Base-by-base conservation (phyloP, 2,888 invertebrate species). In the Drosophila anceps region DNA sequence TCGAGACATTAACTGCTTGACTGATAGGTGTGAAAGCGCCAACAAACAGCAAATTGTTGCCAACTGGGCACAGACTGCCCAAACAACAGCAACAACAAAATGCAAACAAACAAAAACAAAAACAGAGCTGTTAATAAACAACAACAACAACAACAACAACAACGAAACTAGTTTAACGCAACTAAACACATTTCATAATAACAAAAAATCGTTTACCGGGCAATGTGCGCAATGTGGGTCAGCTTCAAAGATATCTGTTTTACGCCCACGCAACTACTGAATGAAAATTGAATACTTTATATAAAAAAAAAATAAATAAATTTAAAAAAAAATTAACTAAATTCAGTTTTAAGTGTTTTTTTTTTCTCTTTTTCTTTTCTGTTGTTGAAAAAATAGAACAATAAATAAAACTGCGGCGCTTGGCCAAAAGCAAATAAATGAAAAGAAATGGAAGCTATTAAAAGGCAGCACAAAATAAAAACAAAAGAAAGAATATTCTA, bases 401-500 rank as follows among this genome's bases (percentile, higher is more conserved):
- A 61, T 20, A 24, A 62, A 60, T 41, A 71, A 76, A 85, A 69
- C 15, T 82, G 82, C 84, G 76, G 44, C 58, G 85, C 68, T 68
- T 35, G 54, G 76, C 79, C 18, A 81, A 84, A 78, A 51, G 67
- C 65, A 59, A 53, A 29, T 8, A 18, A 50, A 51, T 29, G 7
- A 51, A 65, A 66, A 66, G 20, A 57, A 63, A 68, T 50, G 15
- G 39, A 54, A 29, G 29, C 2, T 27, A n/a, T n/a, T 2, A 48
- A 58, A 53, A 69, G n/a, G 1, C n/a, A 18, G 10, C 4, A 33
- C 20, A 20, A 43, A 44, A 58, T 3, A 24, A 24, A 24, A 24
- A 24, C 20, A 37, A 66, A 61, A 24, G 20, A 48, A 54, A 44
- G 9, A 29, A 61, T 1, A 44, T 27, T 33, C 0, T 35, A n/a